Evolutionary conservation across 2,113 vertebrate genomes (phyloP), one percentile per base, ranked within the genome.

Genomic region (Notarius lentiginosus): DNA sequence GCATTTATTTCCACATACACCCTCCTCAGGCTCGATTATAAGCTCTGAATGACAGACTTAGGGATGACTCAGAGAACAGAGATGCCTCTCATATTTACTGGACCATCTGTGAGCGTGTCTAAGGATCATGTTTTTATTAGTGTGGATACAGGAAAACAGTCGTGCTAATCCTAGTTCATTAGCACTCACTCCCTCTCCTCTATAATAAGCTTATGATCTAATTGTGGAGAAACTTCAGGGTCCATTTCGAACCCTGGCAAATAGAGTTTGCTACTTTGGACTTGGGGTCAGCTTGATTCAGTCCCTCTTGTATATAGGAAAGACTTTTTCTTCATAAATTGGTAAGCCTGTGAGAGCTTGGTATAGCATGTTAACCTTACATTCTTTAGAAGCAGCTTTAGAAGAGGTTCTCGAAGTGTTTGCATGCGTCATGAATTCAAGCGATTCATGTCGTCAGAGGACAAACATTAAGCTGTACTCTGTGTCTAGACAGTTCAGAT

Each of bases 171-270:
- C 84, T 27, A 55, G 79, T 27, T 41, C 30, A 85, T 89, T 87
- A 86, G 68, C 83, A 5, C 34, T 56, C 18, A 7, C 34, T 49
- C 60, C 17, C n/a, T 77, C 66, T 83, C 79, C 79, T 60, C 90
- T 90, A 90, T 86, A 89, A 89, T 87, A 89, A 90, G 90, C 84
- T 80, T 7, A 14, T 89, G 90, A 89, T 86, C 88, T 84, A 89
- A 86, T 24, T 87, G 76, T 12, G n/a, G 41, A 55, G 79, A 75
- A n/a, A 63, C 81, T 81, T 47, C 65, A 80, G 49, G 55, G 73
- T 87, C 65, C 47, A 66, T 58, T 18, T 76, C 72, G 79, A 58
- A 24, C 41, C 34, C 63, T 60, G 82, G 58, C 77, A 82, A 63
- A 73, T 84, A 87, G 41, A n/a, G 61, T 82, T 77, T 72, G 84